Percentiles rank a stretch among this genome's conserved stretches.
Evolutionary conservation across 2,888 invertebrate genomes (phyloP).

Genomic region (Eristalis tenax): DNA sequence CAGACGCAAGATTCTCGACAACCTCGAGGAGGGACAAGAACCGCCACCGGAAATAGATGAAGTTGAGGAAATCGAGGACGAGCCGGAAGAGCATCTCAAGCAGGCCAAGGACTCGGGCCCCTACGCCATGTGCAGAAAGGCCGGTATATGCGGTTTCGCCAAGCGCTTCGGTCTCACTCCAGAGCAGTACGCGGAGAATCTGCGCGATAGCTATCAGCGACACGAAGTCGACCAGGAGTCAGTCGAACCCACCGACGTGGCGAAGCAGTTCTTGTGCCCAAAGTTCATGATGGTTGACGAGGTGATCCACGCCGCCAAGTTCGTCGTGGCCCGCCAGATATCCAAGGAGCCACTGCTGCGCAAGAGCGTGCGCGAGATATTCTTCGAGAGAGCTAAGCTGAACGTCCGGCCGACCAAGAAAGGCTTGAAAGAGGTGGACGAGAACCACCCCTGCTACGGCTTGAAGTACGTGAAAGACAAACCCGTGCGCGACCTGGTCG

Average conservation of each 20-base stretch:
- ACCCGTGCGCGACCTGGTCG: constrained; percentile 92
- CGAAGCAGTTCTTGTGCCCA: constrained; percentile 87
- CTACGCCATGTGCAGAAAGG: constrained; percentile 92
- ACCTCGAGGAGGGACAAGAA: constrained; percentile 74
- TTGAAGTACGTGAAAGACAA: constrained; percentile 96
- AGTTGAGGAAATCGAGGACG: constrained; percentile 84
- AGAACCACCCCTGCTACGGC: constrained; percentile 92
- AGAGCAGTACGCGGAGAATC: constrained; percentile 97
- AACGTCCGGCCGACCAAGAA: constrained; percentile 92
- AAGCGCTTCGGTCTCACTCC: constrained; percentile 96
- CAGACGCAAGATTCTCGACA: constrained; percentile 73
- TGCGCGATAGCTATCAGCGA: constrained; percentile 96
- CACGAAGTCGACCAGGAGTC: constrained; percentile 97
- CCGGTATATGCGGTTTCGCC: constrained; percentile 92
- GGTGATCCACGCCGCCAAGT: constrained; percentile 93
- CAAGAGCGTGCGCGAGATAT: constrained; percentile 91
- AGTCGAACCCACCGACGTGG: constrained; percentile 91
- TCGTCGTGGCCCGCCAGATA: constrained; percentile 97
- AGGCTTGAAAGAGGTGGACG: constrained; percentile 97
- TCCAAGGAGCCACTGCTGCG: constrained; percentile 95
- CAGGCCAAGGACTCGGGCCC: constrained; percentile 94
- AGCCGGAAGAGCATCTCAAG: constrained; percentile 86
- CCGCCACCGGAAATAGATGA: constrained; percentile 84
- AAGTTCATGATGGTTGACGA: constrained; percentile 89
- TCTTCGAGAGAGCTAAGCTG: constrained; percentile 93